phyloP scores from a whole-genome alignment of 35 echinoderm and acorn worm genomes.

The Chiridota heheva region DNA sequence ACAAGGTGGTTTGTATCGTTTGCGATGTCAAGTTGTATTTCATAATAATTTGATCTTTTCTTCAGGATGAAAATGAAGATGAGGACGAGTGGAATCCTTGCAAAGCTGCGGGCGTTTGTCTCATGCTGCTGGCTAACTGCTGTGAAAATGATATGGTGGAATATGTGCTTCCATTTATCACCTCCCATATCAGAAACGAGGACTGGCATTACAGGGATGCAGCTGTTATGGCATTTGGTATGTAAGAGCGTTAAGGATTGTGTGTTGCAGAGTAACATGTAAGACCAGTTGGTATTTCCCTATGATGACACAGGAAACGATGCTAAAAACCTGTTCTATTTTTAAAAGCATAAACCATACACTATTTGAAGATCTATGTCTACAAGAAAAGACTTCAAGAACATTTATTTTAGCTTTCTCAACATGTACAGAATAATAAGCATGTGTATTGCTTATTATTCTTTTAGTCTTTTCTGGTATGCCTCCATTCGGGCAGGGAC shows the following conservation, averaged over 20 bases:
- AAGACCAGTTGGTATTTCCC: too few relatives aligned
- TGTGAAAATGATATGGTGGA: slow-evolving; percentile 80
- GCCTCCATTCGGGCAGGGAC: too few relatives aligned
- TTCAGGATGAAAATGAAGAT: slow-evolving; percentile 89
- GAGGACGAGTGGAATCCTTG: slow-evolving; percentile 99
- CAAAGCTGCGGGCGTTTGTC: slow-evolving; percentile 88
- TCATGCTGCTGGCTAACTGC: slow-evolving; percentile 96
- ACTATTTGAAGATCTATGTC: too few relatives aligned
- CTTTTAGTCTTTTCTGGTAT: too few relatives aligned
- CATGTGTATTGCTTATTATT: too few relatives aligned
- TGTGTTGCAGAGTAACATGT: background rate
- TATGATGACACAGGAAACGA: too few relatives aligned
- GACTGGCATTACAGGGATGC: slow-evolving; percentile 94
- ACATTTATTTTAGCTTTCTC: too few relatives aligned
- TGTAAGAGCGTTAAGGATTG: slow-evolving; percentile 2
- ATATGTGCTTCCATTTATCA: slow-evolving; percentile 79
- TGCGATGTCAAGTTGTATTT: too few relatives aligned
- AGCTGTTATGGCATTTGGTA: slow-evolving; percentile 97
- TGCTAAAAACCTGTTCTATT: background rate
- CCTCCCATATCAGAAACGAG: slow-evolving; percentile 30
- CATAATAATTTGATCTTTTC: background rate
- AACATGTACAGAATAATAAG: too few relatives aligned
- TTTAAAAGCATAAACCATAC: too few relatives aligned
- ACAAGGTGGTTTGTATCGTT: too few relatives aligned
- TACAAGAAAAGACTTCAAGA: too few relatives aligned